phyloP scores from a whole-genome alignment of 2,888 invertebrate genomes.

The Arrhopalites spinosus region DNA sequence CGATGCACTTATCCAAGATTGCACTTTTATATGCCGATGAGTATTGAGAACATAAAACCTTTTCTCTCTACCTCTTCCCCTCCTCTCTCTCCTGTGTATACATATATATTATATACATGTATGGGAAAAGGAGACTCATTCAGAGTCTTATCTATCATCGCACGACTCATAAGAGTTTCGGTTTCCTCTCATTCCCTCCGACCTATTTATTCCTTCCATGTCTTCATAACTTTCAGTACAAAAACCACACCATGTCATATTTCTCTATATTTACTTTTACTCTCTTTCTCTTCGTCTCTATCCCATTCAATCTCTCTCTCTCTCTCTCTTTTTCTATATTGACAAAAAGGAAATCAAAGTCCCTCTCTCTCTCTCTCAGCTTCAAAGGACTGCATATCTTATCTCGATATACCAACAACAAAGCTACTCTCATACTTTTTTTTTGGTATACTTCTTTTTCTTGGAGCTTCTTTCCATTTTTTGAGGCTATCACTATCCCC shows the following conservation, averaged over 20 bases:
- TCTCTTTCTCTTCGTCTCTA: background rate
- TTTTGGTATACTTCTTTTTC: no score
- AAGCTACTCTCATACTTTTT: no score
- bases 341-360: background rate
- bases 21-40: conserved; percentile 7
- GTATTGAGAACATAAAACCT: conserved; percentile 1
- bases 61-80: background rate
- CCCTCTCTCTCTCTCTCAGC: background rate
- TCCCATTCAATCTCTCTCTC: background rate
- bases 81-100: background rate
- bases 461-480: no score
- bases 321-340: background rate
- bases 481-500: no score
- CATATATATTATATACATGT: background rate
- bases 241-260: background rate
- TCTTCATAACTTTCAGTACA: background rate
- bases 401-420: background rate
- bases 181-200: background rate
- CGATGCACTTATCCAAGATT: conserved; percentile 7
- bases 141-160: conserved; percentile 4
- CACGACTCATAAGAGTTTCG: background rate
- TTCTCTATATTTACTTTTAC: conserved; percentile 1
- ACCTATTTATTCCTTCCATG: conserved; percentile 4
- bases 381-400: background rate
- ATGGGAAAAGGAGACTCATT: background rate